Base-by-base conservation (phyloP, 2,113 vertebrate genomes). In the Xiphorhynchus elegans region DNA sequence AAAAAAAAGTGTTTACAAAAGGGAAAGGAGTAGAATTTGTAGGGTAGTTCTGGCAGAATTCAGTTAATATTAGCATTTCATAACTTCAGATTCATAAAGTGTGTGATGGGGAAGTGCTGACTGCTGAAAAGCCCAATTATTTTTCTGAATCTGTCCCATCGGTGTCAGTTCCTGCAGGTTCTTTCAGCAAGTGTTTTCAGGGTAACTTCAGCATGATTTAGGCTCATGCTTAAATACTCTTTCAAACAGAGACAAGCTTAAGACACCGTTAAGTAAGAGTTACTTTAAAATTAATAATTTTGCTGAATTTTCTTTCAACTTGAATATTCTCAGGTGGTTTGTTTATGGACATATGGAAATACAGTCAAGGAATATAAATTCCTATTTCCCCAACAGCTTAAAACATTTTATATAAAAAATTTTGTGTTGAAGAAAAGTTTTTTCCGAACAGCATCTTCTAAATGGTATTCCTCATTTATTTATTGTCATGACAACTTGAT, bases 1-100 rank as follows among this genome's bases (percentile, higher is more conserved):
- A 86, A 62, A 44, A 46, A 46, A 84, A 81, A 18, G 93, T 96
- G 76, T 87, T 76, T 94, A 60, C 20, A 87, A 76, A 88, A 24
- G 28, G 25, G 68, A 77, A 79, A 82, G 25, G 33, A 87, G 9
- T 39, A 72, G 72, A 82, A 64, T 84, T 75, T 76, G 8, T 35
- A 24, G 28, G 10, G 20, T 44, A 72, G 33, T 62, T 90, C 10
- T 69, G 29, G 16, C 39, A 50, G 16, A 76, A 68, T 73, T 76
- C 49, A 66, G 58, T 79, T 79, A 3, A 31, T 56, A 37, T 79
- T 79, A 63, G 23, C 5, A 1, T 86, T 95, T 87, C 14, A 31
- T 33, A 53, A 23, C 24, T 79, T 89, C 18, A 87, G 16, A 21
- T 50, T 87, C 58, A 47, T 49, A 40, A 7, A 39, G 28, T 37